Percentiles rank a stretch among this genome's conserved stretches.
phyloP scores from a whole-genome alignment of 1,140 invertebrate genomes.

The Dreissena polymorpha region DNA sequence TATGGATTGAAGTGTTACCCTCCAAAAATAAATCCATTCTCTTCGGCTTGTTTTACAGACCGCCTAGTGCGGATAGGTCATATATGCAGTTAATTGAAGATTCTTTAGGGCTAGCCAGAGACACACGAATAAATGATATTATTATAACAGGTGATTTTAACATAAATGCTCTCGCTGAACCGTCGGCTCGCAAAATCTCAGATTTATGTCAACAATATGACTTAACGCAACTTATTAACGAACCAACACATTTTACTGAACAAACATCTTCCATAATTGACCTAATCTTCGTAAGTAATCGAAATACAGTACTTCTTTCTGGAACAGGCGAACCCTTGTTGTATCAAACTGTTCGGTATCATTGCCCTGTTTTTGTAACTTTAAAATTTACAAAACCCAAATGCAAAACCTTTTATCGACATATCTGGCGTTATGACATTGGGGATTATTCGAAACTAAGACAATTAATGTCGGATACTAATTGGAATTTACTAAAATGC shows the following conservation, averaged over 20 bases:
- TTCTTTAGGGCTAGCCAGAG: not conserved
- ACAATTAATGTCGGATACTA: not conserved
- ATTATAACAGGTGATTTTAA: conserved; percentile 32
- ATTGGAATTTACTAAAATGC: conserved; percentile 1
- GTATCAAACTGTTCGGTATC: not conserved
- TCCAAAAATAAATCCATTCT: conserved; percentile 11
- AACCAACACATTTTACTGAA: conserved; percentile 28
- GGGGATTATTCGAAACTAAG: not conserved
- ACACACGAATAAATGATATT: conserved; percentile 11
- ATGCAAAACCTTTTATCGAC: not conserved
- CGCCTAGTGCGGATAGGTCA: not conserved
- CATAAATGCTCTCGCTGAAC: not conserved
- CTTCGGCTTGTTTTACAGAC: not conserved
- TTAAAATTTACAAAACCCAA: not conserved
- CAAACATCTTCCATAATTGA: conserved; percentile 17
- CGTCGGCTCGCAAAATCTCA: not conserved
- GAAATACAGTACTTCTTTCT: not conserved
- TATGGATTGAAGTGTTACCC: conserved; percentile 7
- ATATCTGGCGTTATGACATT: conserved; percentile 8
- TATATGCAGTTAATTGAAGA: conserved; percentile 11
- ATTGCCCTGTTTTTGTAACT: conserved; percentile 6
- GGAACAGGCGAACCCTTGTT: conserved; percentile 1
- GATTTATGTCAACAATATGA: conserved; percentile 10
- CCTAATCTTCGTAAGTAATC: conserved; percentile 10
- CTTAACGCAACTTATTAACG: not conserved